phyloP scores from a whole-genome alignment of 23 tunicate species.

The Botrylloides violaceus region DNA sequence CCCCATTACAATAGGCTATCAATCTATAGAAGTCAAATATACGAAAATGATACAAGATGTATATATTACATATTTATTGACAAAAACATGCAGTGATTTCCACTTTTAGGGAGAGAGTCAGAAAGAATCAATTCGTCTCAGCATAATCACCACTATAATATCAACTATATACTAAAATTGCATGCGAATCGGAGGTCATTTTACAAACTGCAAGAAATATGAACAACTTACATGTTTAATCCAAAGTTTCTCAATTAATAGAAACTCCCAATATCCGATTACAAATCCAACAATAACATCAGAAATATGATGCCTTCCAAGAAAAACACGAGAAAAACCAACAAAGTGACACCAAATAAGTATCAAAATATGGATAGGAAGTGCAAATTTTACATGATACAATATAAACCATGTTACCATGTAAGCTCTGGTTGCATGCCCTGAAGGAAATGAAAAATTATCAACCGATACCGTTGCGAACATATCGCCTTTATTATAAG shows the following conservation, averaged over 20 bases:
- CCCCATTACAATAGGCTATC: slow-evolving; percentile 71
- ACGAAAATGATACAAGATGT: no score
- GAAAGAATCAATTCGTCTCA: no score
- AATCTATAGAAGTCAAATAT: no score
- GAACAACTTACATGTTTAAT: neutral
- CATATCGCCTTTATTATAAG: slow-evolving; percentile 69
- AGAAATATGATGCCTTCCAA: slow-evolving; percentile 65
- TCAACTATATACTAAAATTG: no score
- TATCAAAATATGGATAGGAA: slow-evolving; percentile 11
- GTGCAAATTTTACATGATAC: slow-evolving; percentile 25
- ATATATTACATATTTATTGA: no score
- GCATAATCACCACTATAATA: no score
- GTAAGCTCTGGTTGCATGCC: slow-evolving; percentile 70
- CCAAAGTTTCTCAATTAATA: slow-evolving; percentile 34
- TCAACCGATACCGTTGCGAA: slow-evolving; percentile 64
- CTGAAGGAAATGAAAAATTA: slow-evolving; percentile 73
- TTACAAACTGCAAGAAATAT: neutral
- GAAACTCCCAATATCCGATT: slow-evolving; percentile 48
- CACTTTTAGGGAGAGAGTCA: no score
- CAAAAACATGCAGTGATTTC: no score
- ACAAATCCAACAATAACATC: slow-evolving; percentile 67
- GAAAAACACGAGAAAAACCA: slow-evolving; percentile 52
- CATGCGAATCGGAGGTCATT: neutral
- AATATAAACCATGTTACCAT: slow-evolving; percentile 38
- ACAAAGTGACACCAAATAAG: slow-evolving; percentile 46